Conservation (phyloP, 2,888 invertebrate genomes). For the Bombylius major region DNA sequence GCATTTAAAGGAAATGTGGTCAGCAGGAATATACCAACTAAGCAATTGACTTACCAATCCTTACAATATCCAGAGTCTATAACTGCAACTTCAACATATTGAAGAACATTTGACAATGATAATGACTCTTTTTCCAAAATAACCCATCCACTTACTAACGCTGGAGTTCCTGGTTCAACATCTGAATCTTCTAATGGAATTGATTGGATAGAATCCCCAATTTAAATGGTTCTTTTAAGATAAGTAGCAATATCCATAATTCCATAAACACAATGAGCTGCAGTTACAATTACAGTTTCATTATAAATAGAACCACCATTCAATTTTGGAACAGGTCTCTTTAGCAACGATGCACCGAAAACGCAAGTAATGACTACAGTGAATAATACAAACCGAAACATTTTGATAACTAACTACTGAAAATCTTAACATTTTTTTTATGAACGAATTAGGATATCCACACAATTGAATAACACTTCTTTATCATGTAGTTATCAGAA, state of each 20-base stretch:
- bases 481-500: too few species aligned
- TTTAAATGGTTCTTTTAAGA: constrained; percentile 35
- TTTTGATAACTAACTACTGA: neutral
- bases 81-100: constrained; percentile 38
- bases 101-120: constrained; percentile 21
- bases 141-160: constrained; percentile 13
- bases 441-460: too few species aligned
- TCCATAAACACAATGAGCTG: constrained; percentile 43
- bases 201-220: constrained; percentile 30
- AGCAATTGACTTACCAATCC: too few species aligned
- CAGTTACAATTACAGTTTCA: constrained; percentile 40
- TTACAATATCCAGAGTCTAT: constrained; percentile 33
- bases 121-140: too few species aligned
- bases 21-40: too few species aligned
- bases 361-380: constrained; percentile 15
- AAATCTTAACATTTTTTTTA: too few species aligned
- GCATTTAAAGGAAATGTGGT: too few species aligned
- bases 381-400: neutral
- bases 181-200: constrained; percentile 30
- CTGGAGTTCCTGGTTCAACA: neutral
- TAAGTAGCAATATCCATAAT: constrained; percentile 41
- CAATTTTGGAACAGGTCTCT: constrained; percentile 23
- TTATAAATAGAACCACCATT: constrained; percentile 40
- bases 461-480: too few species aligned
- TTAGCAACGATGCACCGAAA: constrained; percentile 20